A percentile compares a stretch with the other conserved stretches of the same genome.
These are phyloP conservation scores for Tetragonisca angustula DNA, from an alignment of 2,888 invertebrate species.

Conservation along the genomic window DNA sequence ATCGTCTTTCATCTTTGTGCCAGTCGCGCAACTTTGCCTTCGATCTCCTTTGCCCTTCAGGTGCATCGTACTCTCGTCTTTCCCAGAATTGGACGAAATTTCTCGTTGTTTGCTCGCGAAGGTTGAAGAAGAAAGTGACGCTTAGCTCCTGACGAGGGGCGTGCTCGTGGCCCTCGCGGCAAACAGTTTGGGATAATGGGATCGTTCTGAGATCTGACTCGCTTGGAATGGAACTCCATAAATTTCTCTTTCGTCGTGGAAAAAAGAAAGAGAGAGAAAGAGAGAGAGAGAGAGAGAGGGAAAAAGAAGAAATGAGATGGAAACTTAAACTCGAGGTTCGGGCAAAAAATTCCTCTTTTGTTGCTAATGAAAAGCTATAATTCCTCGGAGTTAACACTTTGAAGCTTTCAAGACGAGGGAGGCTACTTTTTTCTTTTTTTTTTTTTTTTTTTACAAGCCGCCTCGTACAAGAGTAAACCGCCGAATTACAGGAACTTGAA, in stretches of 20 bases:
- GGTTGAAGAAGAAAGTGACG: neutral
- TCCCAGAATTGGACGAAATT: neutral
- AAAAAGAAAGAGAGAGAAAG: neutral
- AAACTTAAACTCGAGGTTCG: no score
- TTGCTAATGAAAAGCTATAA: neutral
- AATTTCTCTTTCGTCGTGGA: neutral
- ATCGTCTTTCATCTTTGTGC: neutral
- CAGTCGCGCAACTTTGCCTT: neutral
- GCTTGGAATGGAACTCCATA: neutral
- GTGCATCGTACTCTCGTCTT: neutral
- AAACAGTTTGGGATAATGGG: neutral
- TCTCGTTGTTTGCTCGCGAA: neutral
- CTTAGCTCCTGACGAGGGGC: neutral
- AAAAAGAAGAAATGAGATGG: no score
- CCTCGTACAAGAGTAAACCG: conserved; percentile 1
- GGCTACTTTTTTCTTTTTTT: neutral
- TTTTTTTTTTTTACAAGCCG: neutral
- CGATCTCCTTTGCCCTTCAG: no score
- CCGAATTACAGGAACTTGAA: conserved; percentile 19
- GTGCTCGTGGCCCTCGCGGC: no score
- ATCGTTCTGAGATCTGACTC: neutral
- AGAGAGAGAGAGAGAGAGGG: neutral
- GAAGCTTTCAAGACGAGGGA: neutral
- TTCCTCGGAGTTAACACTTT: conserved; percentile 13
- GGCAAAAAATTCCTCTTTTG: neutral